Evolutionary conservation across 2,797 vertebrate species (phyloP), one percentile per base, ranked within the genome.

Genomic region (Eurystomus glaucurus): DNA sequence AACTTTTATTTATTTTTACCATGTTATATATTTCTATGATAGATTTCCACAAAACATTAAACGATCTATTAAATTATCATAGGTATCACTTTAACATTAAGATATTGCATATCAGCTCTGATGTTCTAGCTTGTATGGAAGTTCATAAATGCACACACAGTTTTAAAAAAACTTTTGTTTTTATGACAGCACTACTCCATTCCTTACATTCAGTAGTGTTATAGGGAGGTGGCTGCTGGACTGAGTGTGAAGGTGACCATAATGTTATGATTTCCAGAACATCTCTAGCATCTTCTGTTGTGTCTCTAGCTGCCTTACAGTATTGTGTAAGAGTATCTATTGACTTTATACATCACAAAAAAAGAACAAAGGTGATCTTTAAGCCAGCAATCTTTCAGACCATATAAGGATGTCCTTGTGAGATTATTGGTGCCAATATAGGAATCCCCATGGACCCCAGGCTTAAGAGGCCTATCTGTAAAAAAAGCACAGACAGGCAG

Each of bases 371-470:
- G 7, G 7, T 25, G 19, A 26, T 77, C 25, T 50, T 87, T 94
- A 60, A n/a, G 19, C 14, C n/a, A 78, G 69, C 14, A 68, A 5
- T 58, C 43, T 58, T 84, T 64, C 52, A 62, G 54, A 12, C 8
- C 29, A 5, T 9, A 8, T 28, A 61, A 81, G 26, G 22, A 61
- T 61, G 18, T 26, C 21, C 26, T 50, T 70, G 25, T 28, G 29
- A 69, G 60, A 50, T 71, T 28, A 29, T 22, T 15, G 14, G 3
- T 60, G 35, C 39, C 17, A 69, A 28, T 23, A 58, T 0, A 26
- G 23, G 28, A 64, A 41, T 31, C 33, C 50, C 0, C 0, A 9
- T 3, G 45, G 54, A 57, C 3, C 8, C 28, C 10, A 41, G 10
- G 9, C 37, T 68, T 64, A 48, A 80, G n/a, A 87, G 37, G 45